Percentiles rank a stretch among this genome's conserved stretches.
Evolutionary conservation across 1,140 invertebrate species (phyloP).

Genomic region (Leptestheria dahalacensis): DNA sequence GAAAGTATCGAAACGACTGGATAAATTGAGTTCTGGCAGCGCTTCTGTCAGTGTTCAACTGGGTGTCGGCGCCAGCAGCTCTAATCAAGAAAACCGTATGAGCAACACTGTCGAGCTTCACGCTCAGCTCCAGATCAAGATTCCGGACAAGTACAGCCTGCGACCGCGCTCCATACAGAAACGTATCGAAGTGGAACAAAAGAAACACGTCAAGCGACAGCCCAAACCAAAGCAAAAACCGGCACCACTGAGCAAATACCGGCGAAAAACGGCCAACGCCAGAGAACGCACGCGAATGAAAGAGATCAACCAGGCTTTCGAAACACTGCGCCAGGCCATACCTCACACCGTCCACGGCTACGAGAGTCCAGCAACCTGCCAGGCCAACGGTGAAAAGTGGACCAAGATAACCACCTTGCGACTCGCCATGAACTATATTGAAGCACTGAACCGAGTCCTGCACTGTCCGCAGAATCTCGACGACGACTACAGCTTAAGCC

Average conservation of each 20-base stretch:
- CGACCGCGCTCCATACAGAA: constrained; percentile 35
- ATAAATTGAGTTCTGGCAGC: neutral
- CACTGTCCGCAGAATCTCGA: constrained; percentile 17
- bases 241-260: constrained; percentile 72
- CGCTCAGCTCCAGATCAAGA: neutral
- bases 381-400: constrained; percentile 49
- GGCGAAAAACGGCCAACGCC: constrained; percentile 75
- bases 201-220: constrained; percentile 14
- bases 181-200: constrained; percentile 30
- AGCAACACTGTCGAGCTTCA: neutral
- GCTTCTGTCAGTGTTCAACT: neutral
- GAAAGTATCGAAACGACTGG: neutral
- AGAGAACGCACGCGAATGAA: constrained; percentile 68
- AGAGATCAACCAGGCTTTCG: constrained; percentile 77
- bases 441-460: constrained; percentile 38
- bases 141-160: constrained; percentile 33
- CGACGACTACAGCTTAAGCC: constrained; percentile 5
- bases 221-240: constrained; percentile 49
- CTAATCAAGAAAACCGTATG: neutral
- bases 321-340: constrained; percentile 54
- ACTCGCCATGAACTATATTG: constrained; percentile 74
- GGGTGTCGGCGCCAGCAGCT: neutral
- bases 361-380: constrained; percentile 23
- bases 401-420: constrained; percentile 79
- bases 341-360: constrained; percentile 32